phyloP scores from a whole-genome alignment of 2,797 vertebrate species.

The Ctenopoma multispine region DNA sequence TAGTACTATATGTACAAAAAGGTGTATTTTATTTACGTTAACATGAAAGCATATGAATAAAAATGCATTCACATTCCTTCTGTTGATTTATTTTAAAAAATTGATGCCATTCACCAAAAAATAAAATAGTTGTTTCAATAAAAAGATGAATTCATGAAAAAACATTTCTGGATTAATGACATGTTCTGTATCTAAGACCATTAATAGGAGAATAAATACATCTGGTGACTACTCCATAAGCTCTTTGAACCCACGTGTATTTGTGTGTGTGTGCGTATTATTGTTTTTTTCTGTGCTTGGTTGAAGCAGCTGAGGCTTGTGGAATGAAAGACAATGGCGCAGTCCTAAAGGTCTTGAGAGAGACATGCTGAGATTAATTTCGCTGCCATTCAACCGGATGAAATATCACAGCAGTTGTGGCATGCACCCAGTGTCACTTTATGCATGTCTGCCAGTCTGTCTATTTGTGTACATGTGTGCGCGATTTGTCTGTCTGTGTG shows the following conservation, averaged over 20 bases:
- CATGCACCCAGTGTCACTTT: slow-evolving; percentile 28
- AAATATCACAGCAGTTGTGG: slow-evolving; percentile 58
- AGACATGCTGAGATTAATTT: slow-evolving; percentile 67
- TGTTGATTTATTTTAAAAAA: not conserved
- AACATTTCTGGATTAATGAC: not conserved
- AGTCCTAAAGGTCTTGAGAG: slow-evolving; percentile 54
- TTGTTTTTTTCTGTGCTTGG: slow-evolving; percentile 21
- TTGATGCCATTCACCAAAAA: not conserved
- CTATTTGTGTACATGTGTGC: slow-evolving; percentile 1
- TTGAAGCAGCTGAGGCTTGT: slow-evolving; percentile 44
- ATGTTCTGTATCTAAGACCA: not conserved
- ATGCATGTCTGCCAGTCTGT: slow-evolving; percentile 12
- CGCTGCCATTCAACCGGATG: slow-evolving; percentile 52
- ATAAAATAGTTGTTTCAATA: too few species aligned
- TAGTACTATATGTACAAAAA: not conserved
- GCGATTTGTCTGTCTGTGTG: not conserved
- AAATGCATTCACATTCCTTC: not conserved
- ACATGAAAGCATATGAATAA: not conserved
- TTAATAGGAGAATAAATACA: not conserved
- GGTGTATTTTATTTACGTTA: not conserved
- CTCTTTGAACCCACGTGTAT: not conserved
- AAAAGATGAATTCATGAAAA: not conserved
- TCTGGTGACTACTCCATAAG: slow-evolving; percentile 1
- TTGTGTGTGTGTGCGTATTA: not conserved
- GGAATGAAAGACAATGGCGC: slow-evolving; percentile 49